These are phyloP conservation scores for Drosophila paulistorum DNA, from an alignment of 1,140 invertebrate genomes.

Conservation along the genomic window DNA sequence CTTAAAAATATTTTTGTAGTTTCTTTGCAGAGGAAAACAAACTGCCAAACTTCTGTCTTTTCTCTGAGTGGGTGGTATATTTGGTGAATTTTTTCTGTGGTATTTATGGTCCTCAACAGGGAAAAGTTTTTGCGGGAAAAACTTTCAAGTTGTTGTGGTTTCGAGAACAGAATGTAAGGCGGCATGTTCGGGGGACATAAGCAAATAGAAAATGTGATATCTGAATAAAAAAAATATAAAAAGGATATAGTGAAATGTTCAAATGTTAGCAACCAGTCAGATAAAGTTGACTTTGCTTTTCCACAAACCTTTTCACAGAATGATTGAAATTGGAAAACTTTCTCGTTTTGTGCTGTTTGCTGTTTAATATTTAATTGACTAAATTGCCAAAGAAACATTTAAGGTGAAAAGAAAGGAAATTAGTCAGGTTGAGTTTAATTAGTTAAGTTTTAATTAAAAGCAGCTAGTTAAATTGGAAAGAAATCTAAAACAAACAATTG, in stretches of 20 bases:
- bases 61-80: background rate
- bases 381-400: background rate
- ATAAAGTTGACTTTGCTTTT: constrained; percentile 61
- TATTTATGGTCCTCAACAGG: constrained; percentile 46
- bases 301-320: constrained; percentile 24
- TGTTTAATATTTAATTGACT: constrained; percentile 44
- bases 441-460: no score
- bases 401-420: no score
- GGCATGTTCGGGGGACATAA: constrained; percentile 24
- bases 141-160: constrained; percentile 47
- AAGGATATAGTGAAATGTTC: no score
- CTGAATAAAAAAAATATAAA: background rate
- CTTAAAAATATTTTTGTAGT: constrained; percentile 35
- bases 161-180: constrained; percentile 48
- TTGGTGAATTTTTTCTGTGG: constrained; percentile 40
- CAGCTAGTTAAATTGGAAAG: no score
- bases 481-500: no score
- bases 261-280: constrained; percentile 45
- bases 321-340: constrained; percentile 67
- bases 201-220: constrained; percentile 42
- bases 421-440: background rate
- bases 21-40: constrained; percentile 5
- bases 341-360: constrained; percentile 1
- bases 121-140: constrained; percentile 38
- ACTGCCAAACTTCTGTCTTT: constrained; percentile 33